These are phyloP conservation scores for Trachops cirrhosus DNA, from an alignment of 2,797 vertebrate species.

Conservation along the genomic window DNA sequence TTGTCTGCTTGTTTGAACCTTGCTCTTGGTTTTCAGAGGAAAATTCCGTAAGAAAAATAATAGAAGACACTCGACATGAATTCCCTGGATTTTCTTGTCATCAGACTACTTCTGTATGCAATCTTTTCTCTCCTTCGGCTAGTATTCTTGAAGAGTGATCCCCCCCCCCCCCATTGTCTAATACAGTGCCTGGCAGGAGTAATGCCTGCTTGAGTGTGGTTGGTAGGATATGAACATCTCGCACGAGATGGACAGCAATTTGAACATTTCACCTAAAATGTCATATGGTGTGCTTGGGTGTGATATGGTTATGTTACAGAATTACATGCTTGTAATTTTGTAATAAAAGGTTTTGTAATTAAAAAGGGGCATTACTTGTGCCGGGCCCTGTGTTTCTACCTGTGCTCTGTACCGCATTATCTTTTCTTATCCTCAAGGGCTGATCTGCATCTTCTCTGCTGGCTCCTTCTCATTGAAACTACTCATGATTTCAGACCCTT, in stretches of 20 bases:
- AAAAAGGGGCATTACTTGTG: no score
- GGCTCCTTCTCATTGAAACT: background rate
- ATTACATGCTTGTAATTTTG: no score
- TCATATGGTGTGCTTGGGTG: no score
- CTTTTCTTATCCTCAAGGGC: background rate
- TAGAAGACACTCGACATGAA: background rate
- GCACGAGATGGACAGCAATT: no score
- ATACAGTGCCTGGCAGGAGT: no score
- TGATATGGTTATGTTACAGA: no score
- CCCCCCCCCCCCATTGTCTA: background rate
- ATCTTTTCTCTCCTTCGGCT: background rate
- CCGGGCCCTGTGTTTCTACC: background rate
- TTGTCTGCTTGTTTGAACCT: background rate
- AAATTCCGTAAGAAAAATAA: background rate
- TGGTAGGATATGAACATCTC: no score
- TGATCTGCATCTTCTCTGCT: background rate
- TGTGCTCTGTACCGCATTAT: background rate
- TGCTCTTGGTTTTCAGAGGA: background rate
- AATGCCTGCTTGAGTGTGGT: no score
- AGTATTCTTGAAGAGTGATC: background rate
- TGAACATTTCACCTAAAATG: no score
- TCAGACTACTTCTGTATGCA: background rate
- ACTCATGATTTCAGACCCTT: background rate
- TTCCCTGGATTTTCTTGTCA: conserved; percentile 13
- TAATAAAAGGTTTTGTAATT: no score